phyloP scores from a whole-genome alignment of 2,797 vertebrate species.

The Sciurus carolinensis region DNA sequence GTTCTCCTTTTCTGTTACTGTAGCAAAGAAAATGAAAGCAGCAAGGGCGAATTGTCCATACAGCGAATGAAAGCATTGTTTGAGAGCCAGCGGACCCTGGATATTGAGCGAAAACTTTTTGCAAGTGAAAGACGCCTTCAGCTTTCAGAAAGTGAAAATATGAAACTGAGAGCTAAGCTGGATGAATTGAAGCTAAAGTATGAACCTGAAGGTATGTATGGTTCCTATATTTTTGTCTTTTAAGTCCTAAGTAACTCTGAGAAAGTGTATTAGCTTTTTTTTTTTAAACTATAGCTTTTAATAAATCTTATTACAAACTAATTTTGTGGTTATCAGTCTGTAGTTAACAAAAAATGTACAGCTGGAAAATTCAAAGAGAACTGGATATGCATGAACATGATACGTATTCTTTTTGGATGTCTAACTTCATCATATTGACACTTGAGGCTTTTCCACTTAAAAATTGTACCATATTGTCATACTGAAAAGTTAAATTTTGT shows the following conservation, averaged over 20 bases:
- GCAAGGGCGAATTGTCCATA: slow-evolving; percentile 94
- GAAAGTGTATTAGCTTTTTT: neutral
- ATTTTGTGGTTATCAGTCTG: neutral
- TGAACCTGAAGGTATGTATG: slow-evolving; percentile 93
- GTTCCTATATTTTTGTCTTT: slow-evolving; percentile 42
- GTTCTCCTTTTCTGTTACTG: slow-evolving; percentile 34
- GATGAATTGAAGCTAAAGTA: slow-evolving; percentile 97
- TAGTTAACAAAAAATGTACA: slow-evolving; percentile 11
- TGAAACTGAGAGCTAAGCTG: slow-evolving; percentile 93
- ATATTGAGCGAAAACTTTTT: slow-evolving; percentile 97
- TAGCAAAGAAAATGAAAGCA: slow-evolving; percentile 94
- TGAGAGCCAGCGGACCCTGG: slow-evolving; percentile 96
- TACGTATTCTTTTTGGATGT: neutral
- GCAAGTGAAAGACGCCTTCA: slow-evolving; percentile 92
- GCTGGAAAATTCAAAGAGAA: slow-evolving; percentile 36
- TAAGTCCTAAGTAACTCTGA: neutral
- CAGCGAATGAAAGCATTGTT: slow-evolving; percentile 97
- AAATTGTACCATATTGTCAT: neutral
- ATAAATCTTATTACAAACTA: slow-evolving; percentile 11
- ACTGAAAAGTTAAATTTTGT: neutral
- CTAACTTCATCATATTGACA: neutral
- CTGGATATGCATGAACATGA: neutral
- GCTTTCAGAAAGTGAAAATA: slow-evolving; percentile 94
- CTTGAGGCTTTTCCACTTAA: slow-evolving; percentile 26
- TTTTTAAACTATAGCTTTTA: neutral